Evolutionary conservation across 23 tunicate species (phyloP).

Genomic region (Ciona savignyi): DNA sequence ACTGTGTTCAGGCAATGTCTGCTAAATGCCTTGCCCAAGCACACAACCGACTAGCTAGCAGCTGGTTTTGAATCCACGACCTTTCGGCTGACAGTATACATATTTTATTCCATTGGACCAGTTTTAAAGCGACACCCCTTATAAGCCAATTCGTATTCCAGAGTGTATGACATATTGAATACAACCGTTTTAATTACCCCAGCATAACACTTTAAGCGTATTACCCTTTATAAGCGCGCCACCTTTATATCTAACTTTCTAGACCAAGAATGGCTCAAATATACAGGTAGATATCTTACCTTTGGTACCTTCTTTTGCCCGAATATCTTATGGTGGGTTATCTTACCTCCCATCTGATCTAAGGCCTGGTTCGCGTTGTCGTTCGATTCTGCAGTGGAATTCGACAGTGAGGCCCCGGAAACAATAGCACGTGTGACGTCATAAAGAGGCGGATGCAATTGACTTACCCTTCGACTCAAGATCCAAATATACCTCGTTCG

Average conservation of each 20-base stretch:
- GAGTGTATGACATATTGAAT: too few relatives aligned
- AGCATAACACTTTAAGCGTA: too few relatives aligned
- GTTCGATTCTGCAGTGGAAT: not conserved
- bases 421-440: not conserved
- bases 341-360: not conserved
- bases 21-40: too few relatives aligned
- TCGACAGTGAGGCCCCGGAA: not conserved
- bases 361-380: not conserved
- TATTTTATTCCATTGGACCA: too few relatives aligned
- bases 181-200: too few relatives aligned
- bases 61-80: too few relatives aligned
- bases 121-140: too few relatives aligned
- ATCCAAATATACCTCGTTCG: not conserved
- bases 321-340: not conserved
- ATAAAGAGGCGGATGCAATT: not conserved
- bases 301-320: not conserved
- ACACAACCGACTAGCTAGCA: too few relatives aligned
- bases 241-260: not conserved
- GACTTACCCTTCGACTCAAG: constrained; percentile 1
- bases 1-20: too few relatives aligned
- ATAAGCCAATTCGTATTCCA: too few relatives aligned
- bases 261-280: not conserved
- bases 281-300: not conserved
- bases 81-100: too few relatives aligned
- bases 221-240: too few relatives aligned